Base-by-base conservation (phyloP, 2,113 vertebrate species). In the Abramis brama region DNA sequence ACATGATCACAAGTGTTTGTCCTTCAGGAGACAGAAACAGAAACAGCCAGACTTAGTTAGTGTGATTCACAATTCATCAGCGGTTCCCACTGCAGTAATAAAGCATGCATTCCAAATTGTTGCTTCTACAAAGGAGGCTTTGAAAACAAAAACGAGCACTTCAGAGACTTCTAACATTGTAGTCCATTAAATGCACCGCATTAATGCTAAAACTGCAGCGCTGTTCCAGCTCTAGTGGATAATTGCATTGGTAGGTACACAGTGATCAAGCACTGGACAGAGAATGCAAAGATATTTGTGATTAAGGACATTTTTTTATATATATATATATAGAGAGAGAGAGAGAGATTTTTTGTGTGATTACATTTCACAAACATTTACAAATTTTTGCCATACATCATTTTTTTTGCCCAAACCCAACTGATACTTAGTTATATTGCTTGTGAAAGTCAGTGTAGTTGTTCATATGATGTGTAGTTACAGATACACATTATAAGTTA, bases 111-210 rank as follows among this genome's bases (percentile, higher is more conserved):
- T 30, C n/a, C 59, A 66, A 66, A 82, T 68, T 82, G 27, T 82
- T 82, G 87, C 55, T 15, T 82, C 89, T 89, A 92, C 91, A 93
- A 91, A 91, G 89, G 80, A 76, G 55, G 88, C 92, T 93, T 93
- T 93, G 92, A 92, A 87, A 89, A 85, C 91, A 88, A 90, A 74
- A 0, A 0, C 50, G 60, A 85, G 87, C 86, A 90, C 91, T 92
- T 91, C 91, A 93, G 91, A 90, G 86, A 77, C 86, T 91, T 88
- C 86, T 87, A 89, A 87, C 85, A 89, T 86, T 87, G 36, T 45
- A 25, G 80, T 86, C 85, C 76, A 39, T 68, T 78, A 55, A 82
- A 82, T 8, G 19, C 62, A 50, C 25, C 6, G 45, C 62, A 68
- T 70, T 52, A 70, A 27, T 52, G 80, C 62, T 47, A 52, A 50